Conservation (phyloP, 2,797 vertebrate species). For the Taenioides sp. region DNA sequence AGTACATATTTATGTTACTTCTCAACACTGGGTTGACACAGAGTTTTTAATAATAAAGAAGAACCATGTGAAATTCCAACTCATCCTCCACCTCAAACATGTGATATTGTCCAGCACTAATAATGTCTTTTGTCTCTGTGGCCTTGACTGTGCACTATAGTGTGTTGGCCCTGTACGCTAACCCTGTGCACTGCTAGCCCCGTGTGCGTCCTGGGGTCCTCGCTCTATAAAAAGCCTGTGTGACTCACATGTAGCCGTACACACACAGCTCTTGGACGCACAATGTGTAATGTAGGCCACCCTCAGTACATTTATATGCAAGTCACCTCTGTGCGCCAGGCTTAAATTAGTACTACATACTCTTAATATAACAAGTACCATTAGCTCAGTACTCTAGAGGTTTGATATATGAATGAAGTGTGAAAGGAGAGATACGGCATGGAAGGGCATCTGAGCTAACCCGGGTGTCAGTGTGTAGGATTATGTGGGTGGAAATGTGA, state of each 20-base stretch:
- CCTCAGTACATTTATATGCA: conserved; percentile 42
- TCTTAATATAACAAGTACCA: conserved; percentile 12
- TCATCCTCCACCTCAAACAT: neutral
- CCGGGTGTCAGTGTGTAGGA: conserved; percentile 33
- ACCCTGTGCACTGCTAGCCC: conserved; percentile 18
- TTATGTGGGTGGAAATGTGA: conserved; percentile 35
- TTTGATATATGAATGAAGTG: conserved; percentile 1
- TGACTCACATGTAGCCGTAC: conserved; percentile 55
- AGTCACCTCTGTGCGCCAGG: conserved; percentile 37
- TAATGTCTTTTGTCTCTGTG: neutral
- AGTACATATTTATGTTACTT: too few species aligned
- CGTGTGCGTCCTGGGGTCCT: conserved; percentile 42
- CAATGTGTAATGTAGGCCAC: conserved; percentile 34
- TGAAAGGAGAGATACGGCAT: neutral
- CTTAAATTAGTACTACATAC: conserved; percentile 20
- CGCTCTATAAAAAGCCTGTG: conserved; percentile 45
- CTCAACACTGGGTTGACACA: too few species aligned
- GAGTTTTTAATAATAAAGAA: neutral
- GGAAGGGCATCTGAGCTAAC: conserved; percentile 33
- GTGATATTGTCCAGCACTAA: neutral
- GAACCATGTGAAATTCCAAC: neutral
- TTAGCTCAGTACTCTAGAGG: neutral
- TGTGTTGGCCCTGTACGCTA: conserved; percentile 18
- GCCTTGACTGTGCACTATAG: neutral
- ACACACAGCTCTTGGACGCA: conserved; percentile 63